Conservation (phyloP, 2,888 invertebrate genomes). For the Branchellion lobata region DNA sequence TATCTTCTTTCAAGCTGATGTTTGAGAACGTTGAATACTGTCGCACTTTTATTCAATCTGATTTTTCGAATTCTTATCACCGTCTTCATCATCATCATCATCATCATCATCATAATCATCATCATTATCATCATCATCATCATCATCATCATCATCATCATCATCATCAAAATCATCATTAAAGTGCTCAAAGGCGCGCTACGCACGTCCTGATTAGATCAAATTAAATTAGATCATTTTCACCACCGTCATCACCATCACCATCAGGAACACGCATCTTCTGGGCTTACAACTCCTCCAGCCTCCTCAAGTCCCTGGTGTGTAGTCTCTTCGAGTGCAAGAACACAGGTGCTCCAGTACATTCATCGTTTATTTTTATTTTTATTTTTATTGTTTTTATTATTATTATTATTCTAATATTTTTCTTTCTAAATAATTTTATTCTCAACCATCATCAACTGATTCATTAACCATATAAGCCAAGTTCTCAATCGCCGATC, state of each 20-base stretch:
- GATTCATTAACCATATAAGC: too few species aligned
- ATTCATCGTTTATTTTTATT: too few species aligned
- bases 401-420: too few species aligned
- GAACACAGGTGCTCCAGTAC: not conserved
- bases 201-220: not conserved
- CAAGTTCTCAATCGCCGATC: too few species aligned
- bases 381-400: too few species aligned
- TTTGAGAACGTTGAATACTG: too few species aligned
- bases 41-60: too few species aligned
- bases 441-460: too few species aligned
- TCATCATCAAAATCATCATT: not conserved
- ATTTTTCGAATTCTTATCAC: too few species aligned
- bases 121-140: constrained; percentile 27
- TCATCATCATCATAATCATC: constrained; percentile 14
- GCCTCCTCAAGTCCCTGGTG: not conserved
- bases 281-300: not conserved
- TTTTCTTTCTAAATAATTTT: too few species aligned
- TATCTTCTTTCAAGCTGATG: too few species aligned
- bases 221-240: not conserved
- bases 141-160: constrained; percentile 13
- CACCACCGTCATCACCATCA: constrained; percentile 5
- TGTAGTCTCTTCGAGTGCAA: not conserved
- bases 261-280: not conserved
- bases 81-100: not conserved
- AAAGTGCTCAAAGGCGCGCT: not conserved